A percentile compares a stretch with the other conserved stretches of the same genome.
These are phyloP conservation scores for Sebastes wilsoni DNA, from an alignment of 2,797 vertebrate genomes.

Conservation along the genomic window DNA sequence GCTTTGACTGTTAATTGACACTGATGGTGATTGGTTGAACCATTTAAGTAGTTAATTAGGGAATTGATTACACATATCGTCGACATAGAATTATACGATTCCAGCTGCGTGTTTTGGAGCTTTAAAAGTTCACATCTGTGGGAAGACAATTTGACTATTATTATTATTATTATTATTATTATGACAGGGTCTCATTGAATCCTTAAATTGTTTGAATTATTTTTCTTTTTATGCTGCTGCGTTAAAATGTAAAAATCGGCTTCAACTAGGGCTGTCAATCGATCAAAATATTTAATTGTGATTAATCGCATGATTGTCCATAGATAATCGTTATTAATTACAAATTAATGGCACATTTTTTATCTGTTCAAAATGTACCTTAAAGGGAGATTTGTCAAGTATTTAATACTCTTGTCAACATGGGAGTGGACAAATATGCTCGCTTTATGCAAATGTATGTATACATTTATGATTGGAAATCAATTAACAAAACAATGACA, in stretches of 20 bases:
- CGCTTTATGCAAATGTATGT: no score
- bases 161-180: background rate
- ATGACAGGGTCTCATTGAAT: background rate
- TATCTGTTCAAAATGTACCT: no score
- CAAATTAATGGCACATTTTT: no score
- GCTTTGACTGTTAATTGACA: conserved; percentile 74
- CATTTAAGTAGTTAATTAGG: conserved; percentile 71
- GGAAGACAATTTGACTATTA: conserved; percentile 9
- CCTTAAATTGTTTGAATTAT: background rate
- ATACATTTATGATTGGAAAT: no score
- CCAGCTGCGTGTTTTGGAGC: conserved; percentile 47
- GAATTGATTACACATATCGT: conserved; percentile 69
- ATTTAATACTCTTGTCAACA: no score
- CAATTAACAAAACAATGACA: no score
- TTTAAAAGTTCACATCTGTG: conserved; percentile 50
- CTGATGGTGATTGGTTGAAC: conserved; percentile 75
- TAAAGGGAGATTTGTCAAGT: no score
- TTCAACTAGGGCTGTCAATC: background rate
- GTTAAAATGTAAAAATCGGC: background rate
- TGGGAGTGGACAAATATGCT: no score
- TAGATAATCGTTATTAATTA: no score
- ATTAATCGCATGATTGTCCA: no score
- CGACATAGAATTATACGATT: conserved; percentile 46
- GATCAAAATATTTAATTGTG: no score
- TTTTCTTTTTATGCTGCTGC: background rate